A percentile compares a stretch with the other conserved stretches of the same genome.
phyloP scores from a whole-genome alignment of 64 coral and sea anemone genomes.

The Anthopleura sola region DNA sequence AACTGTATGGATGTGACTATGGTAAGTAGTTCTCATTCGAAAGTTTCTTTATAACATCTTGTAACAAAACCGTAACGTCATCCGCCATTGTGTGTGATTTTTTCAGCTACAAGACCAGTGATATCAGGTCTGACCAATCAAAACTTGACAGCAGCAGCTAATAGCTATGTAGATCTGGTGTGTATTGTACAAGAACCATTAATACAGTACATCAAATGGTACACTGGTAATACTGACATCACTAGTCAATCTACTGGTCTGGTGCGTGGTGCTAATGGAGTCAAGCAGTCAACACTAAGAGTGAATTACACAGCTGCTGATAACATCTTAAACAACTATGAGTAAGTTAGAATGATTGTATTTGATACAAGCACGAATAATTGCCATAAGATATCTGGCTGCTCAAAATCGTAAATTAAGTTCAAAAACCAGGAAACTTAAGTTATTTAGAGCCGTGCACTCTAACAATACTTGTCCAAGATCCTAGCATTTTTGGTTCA shows the following conservation, averaged over 20 bases:
- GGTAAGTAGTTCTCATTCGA: too few species aligned
- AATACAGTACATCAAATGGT: conserved; percentile 2
- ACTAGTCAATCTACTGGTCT: not conserved
- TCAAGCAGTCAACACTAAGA: not conserved
- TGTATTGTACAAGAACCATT: conserved; percentile 7
- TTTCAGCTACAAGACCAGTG: not conserved
- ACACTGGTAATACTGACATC: not conserved
- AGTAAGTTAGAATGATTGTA: not conserved
- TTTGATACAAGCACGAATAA: not conserved
- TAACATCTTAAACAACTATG: not conserved
- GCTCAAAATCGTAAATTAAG: too few species aligned
- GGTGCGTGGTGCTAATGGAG: not conserved
- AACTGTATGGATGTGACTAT: conserved; percentile 34
- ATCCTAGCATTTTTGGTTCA: too few species aligned
- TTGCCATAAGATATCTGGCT: too few species aligned
- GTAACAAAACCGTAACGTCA: too few species aligned
- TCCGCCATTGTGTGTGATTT: too few species aligned
- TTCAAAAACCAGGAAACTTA: too few species aligned
- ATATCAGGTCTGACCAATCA: conserved; percentile 10
- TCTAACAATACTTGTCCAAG: too few species aligned
- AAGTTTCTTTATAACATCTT: too few species aligned
- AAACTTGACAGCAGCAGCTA: not conserved
- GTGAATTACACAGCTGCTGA: not conserved
- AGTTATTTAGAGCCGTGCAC: too few species aligned
- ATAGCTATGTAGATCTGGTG: not conserved